A percentile compares a stretch with the other conserved stretches of the same genome.
Evolutionary conservation across 2,113 vertebrate species (phyloP).

Genomic region (Ochotona curzoniae): DNA sequence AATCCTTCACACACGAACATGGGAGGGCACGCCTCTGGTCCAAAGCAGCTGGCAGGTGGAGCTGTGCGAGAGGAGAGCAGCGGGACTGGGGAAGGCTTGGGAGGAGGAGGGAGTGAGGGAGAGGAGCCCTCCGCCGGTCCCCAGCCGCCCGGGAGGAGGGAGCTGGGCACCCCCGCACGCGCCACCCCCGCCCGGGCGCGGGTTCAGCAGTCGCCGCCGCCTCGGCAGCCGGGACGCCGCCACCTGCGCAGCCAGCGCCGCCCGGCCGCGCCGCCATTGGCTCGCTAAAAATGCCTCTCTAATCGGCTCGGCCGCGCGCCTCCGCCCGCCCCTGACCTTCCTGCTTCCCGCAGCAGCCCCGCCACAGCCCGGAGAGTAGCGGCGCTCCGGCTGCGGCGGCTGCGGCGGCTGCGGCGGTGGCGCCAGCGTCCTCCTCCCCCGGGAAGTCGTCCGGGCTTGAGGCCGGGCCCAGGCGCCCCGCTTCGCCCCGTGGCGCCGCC

Average conservation of each 20-base stretch:
- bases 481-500: conserved; percentile 16
- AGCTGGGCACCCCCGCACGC: rapidly evolving
- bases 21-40: too few species aligned
- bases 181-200: neutral
- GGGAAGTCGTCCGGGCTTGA: conserved; percentile 62
- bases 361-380: conserved; percentile 36
- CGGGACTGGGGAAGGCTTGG: too few species aligned
- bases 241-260: conserved; percentile 81
- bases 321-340: conserved; percentile 73
- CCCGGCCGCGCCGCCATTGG: conserved; percentile 82
- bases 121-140: neutral
- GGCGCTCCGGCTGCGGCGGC: conserved; percentile 28
- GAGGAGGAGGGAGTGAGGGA: rapidly evolving
- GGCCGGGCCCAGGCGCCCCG: neutral
- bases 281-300: conserved; percentile 85
- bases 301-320: conserved; percentile 84
- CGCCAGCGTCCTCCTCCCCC: conserved; percentile 44
- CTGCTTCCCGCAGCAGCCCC: conserved; percentile 72
- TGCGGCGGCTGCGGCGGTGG: conserved; percentile 15
- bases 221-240: conserved; percentile 53
- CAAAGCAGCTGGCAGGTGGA: too few species aligned
- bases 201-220: neutral
- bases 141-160: too few species aligned
- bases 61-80: too few species aligned
- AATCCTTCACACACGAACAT: too few species aligned